Base-by-base conservation (phyloP, 2,797 vertebrate genomes). In the Lutjanus argentimaculatus region DNA sequence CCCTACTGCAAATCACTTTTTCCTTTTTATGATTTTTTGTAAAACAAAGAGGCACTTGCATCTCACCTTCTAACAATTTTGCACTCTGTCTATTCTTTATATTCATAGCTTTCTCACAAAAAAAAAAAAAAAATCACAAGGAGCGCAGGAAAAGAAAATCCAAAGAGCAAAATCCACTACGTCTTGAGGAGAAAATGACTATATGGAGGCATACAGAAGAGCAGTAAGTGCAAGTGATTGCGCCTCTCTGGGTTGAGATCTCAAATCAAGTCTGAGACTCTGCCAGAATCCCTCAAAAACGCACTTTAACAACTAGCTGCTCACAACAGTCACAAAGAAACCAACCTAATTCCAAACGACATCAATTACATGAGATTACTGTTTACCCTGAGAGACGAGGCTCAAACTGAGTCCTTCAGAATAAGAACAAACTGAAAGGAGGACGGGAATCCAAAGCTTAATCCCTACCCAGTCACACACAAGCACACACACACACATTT, bases 281-380 rank as follows among this genome's bases (percentile, higher is more conserved):
- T 36, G 30, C 30, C 30, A 36, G 30, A 36, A 36, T 36, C 30
- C 30, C 30, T 36, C 30, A 36, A 36, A 36, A 36, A 36, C 30
- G 30, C 30, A 6, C 30, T 36, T 36, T 36, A 36, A 36, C 30
- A 36, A 36, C 30, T 36, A 36, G 30, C 30, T 36, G 30, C 30
- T 36, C 30, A 36, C 30, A 36, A 36, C 30, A 3, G 30, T 36
- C 30, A 36, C 30, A 36, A 36, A 36, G 30, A 36, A 4, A 36
- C 30, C 30, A 36, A 36, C 30, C 30, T 6, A 36, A 36, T 36
- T 36, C 30, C 30, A 36, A 36, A 36, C 30, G 30, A 36, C 30
- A 49, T 64, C 72, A 80, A 72, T 79, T 72, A 82, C 25, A 67
- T 8, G 17, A 59, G 56, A 77, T 64, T 48, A 72, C 49, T 45